phyloP scores from a whole-genome alignment of 2,888 invertebrate genomes.

The Cryptus viduatorius region DNA sequence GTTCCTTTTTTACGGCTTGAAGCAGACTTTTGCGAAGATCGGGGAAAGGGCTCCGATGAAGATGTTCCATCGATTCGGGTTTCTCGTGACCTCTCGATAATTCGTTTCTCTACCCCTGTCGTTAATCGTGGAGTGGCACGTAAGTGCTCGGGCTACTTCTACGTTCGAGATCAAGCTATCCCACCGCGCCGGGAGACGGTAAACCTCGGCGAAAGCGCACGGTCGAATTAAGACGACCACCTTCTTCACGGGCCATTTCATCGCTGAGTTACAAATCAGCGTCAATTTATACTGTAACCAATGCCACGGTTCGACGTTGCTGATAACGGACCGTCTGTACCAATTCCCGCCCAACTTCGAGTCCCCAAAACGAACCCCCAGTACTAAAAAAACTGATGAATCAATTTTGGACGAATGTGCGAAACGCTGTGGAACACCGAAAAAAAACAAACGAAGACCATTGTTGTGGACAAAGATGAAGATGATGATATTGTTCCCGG shows the following conservation, averaged over 20 bases:
- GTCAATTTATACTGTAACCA: not conserved
- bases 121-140: conserved; percentile 8
- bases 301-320: not conserved
- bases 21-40: not conserved
- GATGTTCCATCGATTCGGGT: not conserved
- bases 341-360: not conserved
- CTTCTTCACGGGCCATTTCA: conserved; percentile 1
- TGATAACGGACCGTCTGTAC: not conserved
- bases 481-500: not conserved
- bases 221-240: conserved; percentile 8
- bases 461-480: not conserved
- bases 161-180: not conserved
- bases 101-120: not conserved
- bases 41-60: not conserved
- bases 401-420: not conserved
- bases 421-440: not conserved
- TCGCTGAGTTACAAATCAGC: not conserved
- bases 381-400: not conserved
- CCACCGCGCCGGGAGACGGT: conserved; percentile 1
- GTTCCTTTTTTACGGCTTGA: not conserved
- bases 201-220: not conserved
- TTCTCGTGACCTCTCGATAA: conserved; percentile 4
- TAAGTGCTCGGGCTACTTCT: not conserved
- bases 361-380: not conserved
- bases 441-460: not conserved